phyloP scores from a whole-genome alignment of 2,797 vertebrate species.

The Pagetopsis macropterus region DNA sequence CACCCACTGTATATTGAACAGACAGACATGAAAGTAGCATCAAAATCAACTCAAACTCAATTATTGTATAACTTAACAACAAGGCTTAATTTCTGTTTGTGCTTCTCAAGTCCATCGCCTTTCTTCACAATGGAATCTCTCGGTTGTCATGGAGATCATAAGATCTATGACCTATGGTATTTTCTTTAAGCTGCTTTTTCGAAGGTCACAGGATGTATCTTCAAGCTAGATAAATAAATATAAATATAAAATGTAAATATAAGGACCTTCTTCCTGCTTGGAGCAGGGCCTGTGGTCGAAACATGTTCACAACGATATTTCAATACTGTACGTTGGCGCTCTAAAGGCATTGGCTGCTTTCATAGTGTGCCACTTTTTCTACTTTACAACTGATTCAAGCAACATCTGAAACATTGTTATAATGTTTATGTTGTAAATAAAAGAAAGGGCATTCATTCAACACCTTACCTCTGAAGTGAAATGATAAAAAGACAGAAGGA shows the following conservation, averaged over 20 bases:
- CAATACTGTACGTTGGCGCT: neutral
- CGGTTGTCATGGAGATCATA: neutral
- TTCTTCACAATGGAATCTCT: neutral
- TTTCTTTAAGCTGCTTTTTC: slow-evolving; percentile 2
- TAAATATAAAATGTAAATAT: neutral
- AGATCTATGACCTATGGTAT: neutral
- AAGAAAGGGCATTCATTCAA: neutral
- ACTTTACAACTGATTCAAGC: neutral
- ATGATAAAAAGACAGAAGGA: neutral
- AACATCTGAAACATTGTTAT: neutral
- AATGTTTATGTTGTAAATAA: neutral
- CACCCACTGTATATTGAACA: too few relatives aligned
- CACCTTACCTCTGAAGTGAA: neutral
- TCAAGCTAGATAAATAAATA: slow-evolving; percentile 2
- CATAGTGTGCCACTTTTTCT: neutral
- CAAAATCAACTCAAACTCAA: too few relatives aligned
- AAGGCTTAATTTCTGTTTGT: neutral
- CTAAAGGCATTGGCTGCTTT: neutral
- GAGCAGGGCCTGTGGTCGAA: neutral
- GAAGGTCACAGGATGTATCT: neutral
- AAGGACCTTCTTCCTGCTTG: neutral
- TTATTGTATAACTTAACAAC: too few relatives aligned
- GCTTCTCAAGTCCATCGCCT: neutral
- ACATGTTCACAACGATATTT: neutral
- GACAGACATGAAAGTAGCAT: too few relatives aligned